These are phyloP conservation scores for Procambarus virginalis DNA, from an alignment of 1,140 invertebrate genomes.

Conservation along the genomic window DNA sequence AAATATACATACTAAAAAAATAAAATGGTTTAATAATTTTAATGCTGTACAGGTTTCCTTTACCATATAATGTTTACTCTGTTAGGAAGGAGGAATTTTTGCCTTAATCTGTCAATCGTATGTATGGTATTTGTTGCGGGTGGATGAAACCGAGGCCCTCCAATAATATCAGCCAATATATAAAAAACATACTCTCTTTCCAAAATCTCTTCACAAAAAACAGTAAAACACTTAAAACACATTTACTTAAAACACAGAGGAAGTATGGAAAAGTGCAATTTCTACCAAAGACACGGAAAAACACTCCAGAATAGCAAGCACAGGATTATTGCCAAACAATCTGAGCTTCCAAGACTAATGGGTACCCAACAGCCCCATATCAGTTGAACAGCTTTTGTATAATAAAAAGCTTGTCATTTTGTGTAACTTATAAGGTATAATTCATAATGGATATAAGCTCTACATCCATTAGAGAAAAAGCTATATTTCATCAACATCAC, in stretches of 20 bases:
- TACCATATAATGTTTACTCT: background rate
- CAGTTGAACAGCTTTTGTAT: background rate
- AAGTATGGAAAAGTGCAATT: background rate
- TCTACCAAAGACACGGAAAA: background rate
- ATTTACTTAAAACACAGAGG: background rate
- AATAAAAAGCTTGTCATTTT: background rate
- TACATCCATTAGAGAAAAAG: background rate
- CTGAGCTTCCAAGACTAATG: background rate
- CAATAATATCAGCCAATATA: background rate
- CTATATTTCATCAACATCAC: slow-evolving; percentile 10
- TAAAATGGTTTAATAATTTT: background rate
- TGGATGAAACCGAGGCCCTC: background rate
- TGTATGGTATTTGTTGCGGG: background rate
- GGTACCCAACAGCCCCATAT: background rate
- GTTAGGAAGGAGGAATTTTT: background rate
- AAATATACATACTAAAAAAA: background rate
- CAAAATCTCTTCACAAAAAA: background rate
- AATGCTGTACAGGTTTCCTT: background rate
- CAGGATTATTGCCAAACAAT: background rate
- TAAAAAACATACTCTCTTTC: background rate
- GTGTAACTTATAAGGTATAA: background rate
- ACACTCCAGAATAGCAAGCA: background rate
- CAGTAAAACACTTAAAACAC: background rate
- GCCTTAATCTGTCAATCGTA: background rate
- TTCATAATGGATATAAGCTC: background rate